Evolutionary conservation across 2,113 vertebrate genomes (phyloP), one percentile per base, ranked within the genome.

Genomic region (Hepsetus odoe): DNA sequence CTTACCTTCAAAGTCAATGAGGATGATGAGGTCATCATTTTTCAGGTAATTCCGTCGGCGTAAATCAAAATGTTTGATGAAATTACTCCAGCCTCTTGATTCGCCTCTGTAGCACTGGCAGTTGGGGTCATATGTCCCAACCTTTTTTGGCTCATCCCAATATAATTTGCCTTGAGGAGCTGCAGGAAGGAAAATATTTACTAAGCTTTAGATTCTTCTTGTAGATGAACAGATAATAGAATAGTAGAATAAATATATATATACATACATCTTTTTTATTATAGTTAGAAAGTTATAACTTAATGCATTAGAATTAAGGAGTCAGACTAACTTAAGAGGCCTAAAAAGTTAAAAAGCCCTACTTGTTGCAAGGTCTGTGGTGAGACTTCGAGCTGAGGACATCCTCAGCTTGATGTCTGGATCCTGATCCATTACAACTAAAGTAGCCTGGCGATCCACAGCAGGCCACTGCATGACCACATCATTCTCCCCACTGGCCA

Each of bases 381-480:
- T 96, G 46, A 97, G 92, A 82, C 93, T 94, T 77, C 84, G 88
- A 49, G 89, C 95, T 0, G 95, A 80, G 13, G 97, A 98, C 96
- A 98, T 98, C 87, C 96, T 94, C 5, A 90, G 83, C 20, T 84
- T 87, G 64, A 91, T 51, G 0, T 98, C 92, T 0, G 95, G 88
- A 66, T 97, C 91, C 85, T 98, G 96, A 87, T 97, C 96, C 32
- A 98, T 92, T 38, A 97, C 88, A 0, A 94, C 94, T 35, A 97
- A 74, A 0, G 84, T 81, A 14, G 73, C 95, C 85, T 97, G 96
- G 65, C 94, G 91, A 88, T 96, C 93, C 32, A 91, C 82, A 1
- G 88, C 95, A 0, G 96, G 96, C 96, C 96, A 98, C 75, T 96
- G 90, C 85, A 98, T 83, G 24, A 93, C 88, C 0, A 18, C 88